phyloP scores from a whole-genome alignment of 64 coral and sea anemone genomes.

The Stylophora pistillata region DNA sequence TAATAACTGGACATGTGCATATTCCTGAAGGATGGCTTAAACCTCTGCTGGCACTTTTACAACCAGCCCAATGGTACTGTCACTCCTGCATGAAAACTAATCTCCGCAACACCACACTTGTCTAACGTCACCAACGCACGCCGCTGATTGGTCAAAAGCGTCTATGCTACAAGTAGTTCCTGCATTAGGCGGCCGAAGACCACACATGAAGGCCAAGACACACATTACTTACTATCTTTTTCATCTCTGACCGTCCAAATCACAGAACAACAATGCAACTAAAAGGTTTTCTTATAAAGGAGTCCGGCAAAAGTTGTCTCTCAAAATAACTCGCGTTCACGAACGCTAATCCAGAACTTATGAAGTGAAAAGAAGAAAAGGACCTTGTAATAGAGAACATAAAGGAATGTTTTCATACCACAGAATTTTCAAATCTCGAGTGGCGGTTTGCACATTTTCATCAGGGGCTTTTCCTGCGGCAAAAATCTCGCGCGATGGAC shows the following conservation, averaged over 20 bases:
- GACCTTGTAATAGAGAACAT: background rate
- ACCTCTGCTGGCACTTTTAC: too few species aligned
- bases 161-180: background rate
- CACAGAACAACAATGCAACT: slow-evolving; percentile 8
- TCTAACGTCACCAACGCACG: slow-evolving; percentile 4
- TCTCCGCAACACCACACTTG: background rate
- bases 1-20: too few species aligned
- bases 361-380: background rate
- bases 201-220: background rate
- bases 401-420: slow-evolving; percentile 26
- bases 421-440: background rate
- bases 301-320: slow-evolving; percentile 10
- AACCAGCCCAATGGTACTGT: too few species aligned
- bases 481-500: background rate
- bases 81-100: slow-evolving; percentile 38
- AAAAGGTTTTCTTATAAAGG: slow-evolving; percentile 29
- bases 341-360: background rate
- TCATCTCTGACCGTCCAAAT: slow-evolving; percentile 28
- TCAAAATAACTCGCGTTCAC: slow-evolving; percentile 14
- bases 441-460: background rate
- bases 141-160: background rate
- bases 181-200: background rate
- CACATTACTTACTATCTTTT: background rate
- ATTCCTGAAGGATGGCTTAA: too few species aligned
- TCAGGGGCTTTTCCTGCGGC: background rate